Percentiles rank a stretch among this genome's conserved stretches.
These are phyloP conservation scores for Danionella cerebrum DNA, from an alignment of 2,113 vertebrate genomes.

Conservation along the genomic window DNA sequence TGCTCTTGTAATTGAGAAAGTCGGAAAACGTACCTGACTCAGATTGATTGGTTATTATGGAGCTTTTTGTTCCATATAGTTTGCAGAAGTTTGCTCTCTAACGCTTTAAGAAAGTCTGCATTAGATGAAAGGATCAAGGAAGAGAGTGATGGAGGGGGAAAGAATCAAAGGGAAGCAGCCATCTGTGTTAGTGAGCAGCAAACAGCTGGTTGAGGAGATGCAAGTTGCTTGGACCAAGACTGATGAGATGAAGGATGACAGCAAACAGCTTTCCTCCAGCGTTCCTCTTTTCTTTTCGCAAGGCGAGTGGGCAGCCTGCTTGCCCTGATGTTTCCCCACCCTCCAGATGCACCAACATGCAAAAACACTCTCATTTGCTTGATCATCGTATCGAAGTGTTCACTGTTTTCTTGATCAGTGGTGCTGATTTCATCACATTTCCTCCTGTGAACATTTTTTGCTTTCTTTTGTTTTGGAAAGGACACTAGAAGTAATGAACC, in stretches of 20 bases:
- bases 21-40: too few relatives aligned
- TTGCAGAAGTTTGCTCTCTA: constrained; percentile 12
- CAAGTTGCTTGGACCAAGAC: constrained; percentile 85
- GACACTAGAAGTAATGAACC: too few relatives aligned
- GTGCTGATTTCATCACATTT: too few relatives aligned
- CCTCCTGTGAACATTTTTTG: too few relatives aligned
- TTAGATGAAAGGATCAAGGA: not conserved
- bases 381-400: too few relatives aligned
- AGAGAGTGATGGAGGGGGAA: constrained; percentile 26
- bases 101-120: constrained; percentile 39
- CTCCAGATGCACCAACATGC: constrained; percentile 95
- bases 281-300: constrained; percentile 46
- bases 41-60: too few relatives aligned
- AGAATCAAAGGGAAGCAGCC: constrained; percentile 76
- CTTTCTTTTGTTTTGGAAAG: too few relatives aligned
- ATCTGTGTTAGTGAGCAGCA: constrained; percentile 79
- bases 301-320: constrained; percentile 58
- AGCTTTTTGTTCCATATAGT: not conserved
- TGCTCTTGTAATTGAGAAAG: too few relatives aligned
- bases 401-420: too few relatives aligned
- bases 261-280: constrained; percentile 87
- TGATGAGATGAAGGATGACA: constrained; percentile 97
- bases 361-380: too few relatives aligned
- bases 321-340: constrained; percentile 72
- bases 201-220: constrained; percentile 83